Percentiles rank a stretch among this genome's conserved stretches.
Evolutionary conservation across 1,140 invertebrate genomes (phyloP).

Genomic region (Chironomus tepperi): DNA sequence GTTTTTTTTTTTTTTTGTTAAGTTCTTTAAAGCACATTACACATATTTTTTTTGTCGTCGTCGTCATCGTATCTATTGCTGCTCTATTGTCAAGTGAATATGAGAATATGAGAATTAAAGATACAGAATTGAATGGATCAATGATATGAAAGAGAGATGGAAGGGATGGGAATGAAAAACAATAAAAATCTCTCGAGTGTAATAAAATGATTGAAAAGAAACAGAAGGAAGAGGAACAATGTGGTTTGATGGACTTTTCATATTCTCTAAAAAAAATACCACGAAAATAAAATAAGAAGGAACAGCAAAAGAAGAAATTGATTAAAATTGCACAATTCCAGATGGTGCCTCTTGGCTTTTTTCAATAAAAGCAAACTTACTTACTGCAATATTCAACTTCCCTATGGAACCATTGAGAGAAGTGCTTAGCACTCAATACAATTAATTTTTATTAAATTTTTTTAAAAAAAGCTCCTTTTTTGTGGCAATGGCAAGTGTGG

Average conservation of each 20-base stretch:
- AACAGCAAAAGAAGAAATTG: neutral
- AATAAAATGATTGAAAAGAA: neutral
- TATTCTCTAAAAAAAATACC: no score
- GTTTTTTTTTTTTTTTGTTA: neutral
- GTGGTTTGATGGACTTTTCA: neutral
- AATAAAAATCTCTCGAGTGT: neutral
- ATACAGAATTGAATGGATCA: no score
- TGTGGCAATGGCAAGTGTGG: slow-evolving; percentile 11
- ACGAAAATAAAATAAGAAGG: no score
- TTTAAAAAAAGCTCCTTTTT: neutral
- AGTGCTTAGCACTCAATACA: neutral
- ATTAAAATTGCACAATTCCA: slow-evolving; percentile 2
- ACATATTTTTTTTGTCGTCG: no score
- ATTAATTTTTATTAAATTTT: neutral
- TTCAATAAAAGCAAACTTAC: neutral
- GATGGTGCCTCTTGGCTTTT: neutral
- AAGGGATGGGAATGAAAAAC: no score
- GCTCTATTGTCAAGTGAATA: no score
- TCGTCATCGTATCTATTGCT: no score
- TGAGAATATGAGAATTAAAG: no score
- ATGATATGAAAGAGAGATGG: no score
- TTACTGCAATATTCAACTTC: neutral
- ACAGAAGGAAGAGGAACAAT: neutral
- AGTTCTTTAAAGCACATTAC: no score
- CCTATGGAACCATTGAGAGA: neutral